phyloP scores from a whole-genome alignment of 2,888 invertebrate species.

The Hylaea fasciaria region DNA sequence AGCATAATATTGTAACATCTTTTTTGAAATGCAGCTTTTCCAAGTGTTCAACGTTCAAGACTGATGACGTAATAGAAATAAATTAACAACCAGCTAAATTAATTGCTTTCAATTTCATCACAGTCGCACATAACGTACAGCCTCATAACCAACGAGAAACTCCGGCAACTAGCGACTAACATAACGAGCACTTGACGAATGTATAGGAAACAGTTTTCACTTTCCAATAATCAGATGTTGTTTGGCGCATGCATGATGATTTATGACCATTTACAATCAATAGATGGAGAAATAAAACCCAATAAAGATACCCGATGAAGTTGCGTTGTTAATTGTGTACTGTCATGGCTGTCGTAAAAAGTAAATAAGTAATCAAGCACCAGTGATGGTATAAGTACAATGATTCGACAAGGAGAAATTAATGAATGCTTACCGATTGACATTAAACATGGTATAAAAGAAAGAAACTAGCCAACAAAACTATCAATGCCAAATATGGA shows the following conservation, averaged over 20 bases:
- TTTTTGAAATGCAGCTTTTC: neutral
- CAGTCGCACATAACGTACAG: constrained; percentile 20
- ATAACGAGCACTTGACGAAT: constrained; percentile 35
- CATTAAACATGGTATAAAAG: too few species aligned
- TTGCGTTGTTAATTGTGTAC: constrained; percentile 3
- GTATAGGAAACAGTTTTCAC: constrained; percentile 48
- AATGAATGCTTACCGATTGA: too few species aligned
- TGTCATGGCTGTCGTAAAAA: neutral
- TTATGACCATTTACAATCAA: constrained; percentile 23
- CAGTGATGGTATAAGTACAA: too few species aligned
- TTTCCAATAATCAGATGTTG: constrained; percentile 46
- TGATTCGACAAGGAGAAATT: too few species aligned
- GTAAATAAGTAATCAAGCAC: too few species aligned
- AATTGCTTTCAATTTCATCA: constrained; percentile 26
- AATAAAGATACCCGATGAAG: constrained; percentile 3
- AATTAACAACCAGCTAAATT: constrained; percentile 13
- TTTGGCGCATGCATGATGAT: constrained; percentile 38
- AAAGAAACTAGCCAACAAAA: too few species aligned
- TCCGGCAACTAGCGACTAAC: constrained; percentile 20
- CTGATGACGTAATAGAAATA: constrained; percentile 22
- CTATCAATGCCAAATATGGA: too few species aligned
- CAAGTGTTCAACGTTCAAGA: constrained; percentile 11
- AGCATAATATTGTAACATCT: too few species aligned
- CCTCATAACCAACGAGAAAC: constrained; percentile 32
- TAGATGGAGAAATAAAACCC: neutral